Percentiles rank a stretch among this genome's conserved stretches.
Evolutionary conservation across 1,140 invertebrate species (phyloP).

Genomic region (Ganaspis sp.): DNA sequence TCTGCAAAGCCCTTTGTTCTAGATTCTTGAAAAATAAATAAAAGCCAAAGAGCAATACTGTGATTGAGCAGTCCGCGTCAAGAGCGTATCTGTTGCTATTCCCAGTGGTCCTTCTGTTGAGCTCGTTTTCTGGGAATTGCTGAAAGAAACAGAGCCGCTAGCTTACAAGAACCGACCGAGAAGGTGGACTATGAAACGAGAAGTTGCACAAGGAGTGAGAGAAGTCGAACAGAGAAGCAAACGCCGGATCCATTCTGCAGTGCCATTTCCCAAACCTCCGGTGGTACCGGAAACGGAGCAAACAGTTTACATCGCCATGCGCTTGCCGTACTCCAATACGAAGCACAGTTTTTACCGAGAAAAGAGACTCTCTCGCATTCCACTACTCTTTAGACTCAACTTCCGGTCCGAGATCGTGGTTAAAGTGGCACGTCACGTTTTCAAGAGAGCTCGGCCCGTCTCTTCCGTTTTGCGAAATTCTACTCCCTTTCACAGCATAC

Average conservation of each 20-base stretch:
- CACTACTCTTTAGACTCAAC: constrained; percentile 43
- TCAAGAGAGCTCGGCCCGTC: constrained; percentile 37
- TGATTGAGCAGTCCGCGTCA: not conserved
- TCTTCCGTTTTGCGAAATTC: constrained; percentile 27
- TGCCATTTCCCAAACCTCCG: constrained; percentile 52
- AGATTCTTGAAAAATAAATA: not conserved
- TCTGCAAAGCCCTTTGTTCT: not conserved
- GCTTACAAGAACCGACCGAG: not conserved
- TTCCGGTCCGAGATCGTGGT: constrained; percentile 45
- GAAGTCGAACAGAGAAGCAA: constrained; percentile 41
- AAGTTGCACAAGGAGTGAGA: not conserved
- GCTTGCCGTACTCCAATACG: constrained; percentile 48
- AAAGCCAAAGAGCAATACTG: not conserved
- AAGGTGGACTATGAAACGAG: constrained; percentile 4
- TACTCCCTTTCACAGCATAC: not conserved
- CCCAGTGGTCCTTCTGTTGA: not conserved
- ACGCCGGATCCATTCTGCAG: constrained; percentile 45
- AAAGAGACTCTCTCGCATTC: constrained; percentile 45
- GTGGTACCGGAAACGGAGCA: constrained; percentile 54
- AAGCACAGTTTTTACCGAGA: constrained; percentile 44
- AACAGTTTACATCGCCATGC: constrained; percentile 60
- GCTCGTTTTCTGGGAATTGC: not conserved
- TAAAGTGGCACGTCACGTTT: constrained; percentile 35
- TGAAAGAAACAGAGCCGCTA: not conserved
- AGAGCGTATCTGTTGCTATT: constrained; percentile 4